A percentile compares a stretch with the other conserved stretches of the same genome.
Conservation (phyloP, 2,113 vertebrate species). For the Melanocharis versteri region DNA sequence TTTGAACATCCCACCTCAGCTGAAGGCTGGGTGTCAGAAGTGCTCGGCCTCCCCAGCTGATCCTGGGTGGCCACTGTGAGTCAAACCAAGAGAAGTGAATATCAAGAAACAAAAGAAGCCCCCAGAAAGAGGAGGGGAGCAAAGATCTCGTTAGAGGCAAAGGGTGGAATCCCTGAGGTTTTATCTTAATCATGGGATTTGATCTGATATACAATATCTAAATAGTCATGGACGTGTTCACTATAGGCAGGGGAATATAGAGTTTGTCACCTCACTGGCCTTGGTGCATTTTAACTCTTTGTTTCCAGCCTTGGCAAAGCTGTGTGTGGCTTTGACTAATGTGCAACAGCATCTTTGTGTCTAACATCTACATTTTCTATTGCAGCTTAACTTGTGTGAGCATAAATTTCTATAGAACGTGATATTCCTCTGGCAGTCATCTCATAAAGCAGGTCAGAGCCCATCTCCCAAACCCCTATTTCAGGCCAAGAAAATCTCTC, state of each 20-base stretch:
- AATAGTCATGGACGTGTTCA: background rate
- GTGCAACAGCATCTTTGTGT: background rate
- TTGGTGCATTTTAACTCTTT: background rate
- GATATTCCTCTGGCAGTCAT: background rate
- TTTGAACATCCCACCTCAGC: background rate
- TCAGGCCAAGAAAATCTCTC: background rate
- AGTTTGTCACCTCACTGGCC: background rate
- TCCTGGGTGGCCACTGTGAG: background rate
- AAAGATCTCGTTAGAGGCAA: background rate
- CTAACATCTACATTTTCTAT: background rate
- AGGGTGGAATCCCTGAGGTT: background rate
- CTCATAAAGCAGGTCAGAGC: background rate
- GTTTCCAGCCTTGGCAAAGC: background rate
- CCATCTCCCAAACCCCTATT: background rate
- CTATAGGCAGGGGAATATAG: fast-evolving
- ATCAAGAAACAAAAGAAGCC: background rate
- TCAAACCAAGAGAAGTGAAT: background rate
- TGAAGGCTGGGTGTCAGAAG: background rate
- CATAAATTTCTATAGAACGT: background rate
- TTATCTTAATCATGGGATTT: background rate
- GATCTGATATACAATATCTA: background rate
- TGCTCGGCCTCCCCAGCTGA: background rate
- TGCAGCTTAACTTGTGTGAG: background rate
- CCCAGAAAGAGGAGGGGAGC: background rate
- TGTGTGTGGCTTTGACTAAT: background rate